phyloP scores from a whole-genome alignment of 2,113 vertebrate genomes.

The Eurystomus gularis region DNA sequence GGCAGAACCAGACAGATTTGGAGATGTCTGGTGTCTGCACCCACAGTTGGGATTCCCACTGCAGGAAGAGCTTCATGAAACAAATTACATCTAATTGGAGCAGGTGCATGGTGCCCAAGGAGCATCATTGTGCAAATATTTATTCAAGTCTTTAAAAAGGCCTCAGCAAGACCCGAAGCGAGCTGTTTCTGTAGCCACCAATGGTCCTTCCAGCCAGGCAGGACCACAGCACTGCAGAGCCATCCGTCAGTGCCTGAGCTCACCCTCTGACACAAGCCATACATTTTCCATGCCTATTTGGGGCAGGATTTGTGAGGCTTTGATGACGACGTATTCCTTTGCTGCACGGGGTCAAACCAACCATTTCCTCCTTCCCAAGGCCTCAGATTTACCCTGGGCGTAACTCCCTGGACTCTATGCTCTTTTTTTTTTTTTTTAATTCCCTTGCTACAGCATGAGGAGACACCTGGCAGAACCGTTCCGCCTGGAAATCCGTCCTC shows the following conservation, averaged over 20 bases:
- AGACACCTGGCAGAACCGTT: not conserved
- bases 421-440: not conserved
- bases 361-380: not conserved
- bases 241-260: not conserved
- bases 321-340: not conserved
- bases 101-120: not conserved
- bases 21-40: not conserved
- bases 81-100: not conserved
- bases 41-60: not conserved
- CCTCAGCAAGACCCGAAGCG: not conserved
- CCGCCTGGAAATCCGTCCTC: conserved; percentile 3
- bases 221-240: not conserved
- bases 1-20: not conserved
- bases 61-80: not conserved
- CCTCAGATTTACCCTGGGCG: fast-evolving
- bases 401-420: not conserved
- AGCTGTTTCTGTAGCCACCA: not conserved
- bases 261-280: not conserved
- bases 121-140: not conserved
- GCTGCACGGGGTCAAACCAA: not conserved
- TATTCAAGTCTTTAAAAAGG: not conserved
- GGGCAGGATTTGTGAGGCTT: not conserved
- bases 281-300: not conserved
- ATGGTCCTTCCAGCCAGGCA: not conserved
- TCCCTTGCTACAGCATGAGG: not conserved